Base-by-base conservation (phyloP, 2,888 invertebrate species). In the Thyatira batis region DNA sequence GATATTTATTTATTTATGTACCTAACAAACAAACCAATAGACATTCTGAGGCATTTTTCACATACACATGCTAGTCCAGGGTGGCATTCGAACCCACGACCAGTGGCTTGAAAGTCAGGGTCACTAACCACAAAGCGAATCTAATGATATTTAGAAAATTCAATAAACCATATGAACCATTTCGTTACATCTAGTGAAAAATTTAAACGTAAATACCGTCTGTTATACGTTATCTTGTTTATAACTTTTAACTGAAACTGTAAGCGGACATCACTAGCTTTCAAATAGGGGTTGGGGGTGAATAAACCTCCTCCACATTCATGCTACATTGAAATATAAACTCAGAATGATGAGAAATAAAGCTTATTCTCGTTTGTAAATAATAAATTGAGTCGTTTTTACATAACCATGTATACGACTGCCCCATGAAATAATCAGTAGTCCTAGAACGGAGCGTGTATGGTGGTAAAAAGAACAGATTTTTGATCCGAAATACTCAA, bases 381-480 rank as follows among this genome's bases (percentile, higher is more conserved):
- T 2, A 20, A 20, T 48, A 50, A 76, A 78, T 80, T 76, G 74
- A 82, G 81, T 78, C 77, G 79, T 82, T 84, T 77, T 27, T 78
- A 85, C 75, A 82, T 82, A 84, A 73, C 75, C 79, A 73, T 76
- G 72, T 75, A 73, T 78, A 80, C 71, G 65, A 71, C 17, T 65
- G 65, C 61, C 57, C 73, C 72, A 84, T 87, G 81, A 87, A 90
- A 89, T 89, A 89, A 89, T 89, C 90, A 90, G 90, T 89, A 86
- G 77, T 75, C 60, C 65, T 67, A 59, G 57, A 6, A 17, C 27
- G 10, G 17, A 27, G 25, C 17, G 45, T 25, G 13, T 58, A 58
- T 60, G 21, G 49, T 44, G 50, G 21, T n/a, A 55, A 21, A 52
- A 53, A 39, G 52, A 52, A 45, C 44, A 51, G 49, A 46, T n/a